phyloP scores from a whole-genome alignment of 2,888 invertebrate genomes.

The Netelia fuscicornis region DNA sequence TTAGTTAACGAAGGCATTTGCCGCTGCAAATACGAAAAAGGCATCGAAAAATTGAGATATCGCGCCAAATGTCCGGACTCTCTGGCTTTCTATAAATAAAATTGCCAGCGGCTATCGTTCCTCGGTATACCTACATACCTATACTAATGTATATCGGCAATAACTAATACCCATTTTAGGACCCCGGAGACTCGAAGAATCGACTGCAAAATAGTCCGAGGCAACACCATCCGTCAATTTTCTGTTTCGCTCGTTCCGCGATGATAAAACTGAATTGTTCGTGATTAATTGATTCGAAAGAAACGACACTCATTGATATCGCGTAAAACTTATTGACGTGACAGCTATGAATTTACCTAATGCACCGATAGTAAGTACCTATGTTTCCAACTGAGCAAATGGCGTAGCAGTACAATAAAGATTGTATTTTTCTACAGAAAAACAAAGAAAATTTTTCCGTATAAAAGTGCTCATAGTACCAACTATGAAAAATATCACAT shows the following conservation, averaged over 20 bases:
- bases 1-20: not conserved
- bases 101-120: not conserved
- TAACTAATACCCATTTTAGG: not conserved
- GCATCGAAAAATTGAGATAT: too few species aligned
- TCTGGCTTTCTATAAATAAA: not conserved
- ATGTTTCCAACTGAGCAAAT: not conserved
- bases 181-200: not conserved
- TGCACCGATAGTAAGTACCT: not conserved
- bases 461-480: too few species aligned
- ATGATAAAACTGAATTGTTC: not conserved
- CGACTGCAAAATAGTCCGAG: not conserved
- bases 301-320: not conserved
- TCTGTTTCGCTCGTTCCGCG: not conserved
- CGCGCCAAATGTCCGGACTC: too few species aligned
- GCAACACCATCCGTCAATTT: not conserved
- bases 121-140: not conserved
- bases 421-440: too few species aligned
- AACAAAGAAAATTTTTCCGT: too few species aligned
- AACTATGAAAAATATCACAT: not conserved
- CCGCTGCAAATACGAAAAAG: too few species aligned
- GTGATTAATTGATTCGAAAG: not conserved
- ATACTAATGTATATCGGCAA: not conserved
- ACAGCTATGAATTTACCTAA: not conserved
- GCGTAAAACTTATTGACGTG: not conserved
- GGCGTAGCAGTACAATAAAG: too few species aligned